Base-by-base conservation (phyloP, 2,797 vertebrate species). In the Chiroxiphia lanceolata region DNA sequence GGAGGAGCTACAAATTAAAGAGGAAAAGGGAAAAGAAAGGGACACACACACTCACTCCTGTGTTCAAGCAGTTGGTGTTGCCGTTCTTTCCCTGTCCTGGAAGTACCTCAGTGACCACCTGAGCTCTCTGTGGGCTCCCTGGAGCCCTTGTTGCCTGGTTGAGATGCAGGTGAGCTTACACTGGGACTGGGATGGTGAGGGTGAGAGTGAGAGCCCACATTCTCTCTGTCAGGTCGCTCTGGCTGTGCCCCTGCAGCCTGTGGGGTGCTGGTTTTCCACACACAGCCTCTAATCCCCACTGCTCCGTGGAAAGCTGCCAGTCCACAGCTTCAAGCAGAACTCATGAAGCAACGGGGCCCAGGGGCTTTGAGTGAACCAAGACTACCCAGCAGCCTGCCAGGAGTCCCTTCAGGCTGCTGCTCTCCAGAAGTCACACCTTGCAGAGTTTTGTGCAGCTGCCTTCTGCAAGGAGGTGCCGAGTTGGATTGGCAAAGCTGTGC, bases 361-460 rank as follows among this genome's bases (percentile, higher is more conserved):
- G 83, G 47, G 78, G 68, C 64, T 85, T 64, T 68, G 79, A 89
- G 71, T 70, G 87, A 89, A 84, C 51, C 51, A 79, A 51, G 59
- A 69, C 69, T 94, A 69, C 72, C 86, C 93, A 87, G 86, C 54
- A 40, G 25, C 91, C 51, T 93, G 81, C 83, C 78, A 70, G 61
- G 54, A 71, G 79, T 51, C 81, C 83, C 71, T 92, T 75, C 20
- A 38, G 3, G 13, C 75, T 87, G 60, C 74, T 83, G 76, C 65
- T 95, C 36, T 94, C 90, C 91, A 82, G 53, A 83, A 92, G 64
- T 90, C 92, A 64, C 87, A 90, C 84, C 77, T 92, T 63, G 45
- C 45, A 60, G 67, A 38, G 82, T 61, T 77, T 13, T 50, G 51
- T 75, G 44, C 87, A 71, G 89, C 92, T 92, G 88, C 80, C 36